phyloP scores from a whole-genome alignment of 2,888 invertebrate genomes.

The Neoascia interrupta region DNA sequence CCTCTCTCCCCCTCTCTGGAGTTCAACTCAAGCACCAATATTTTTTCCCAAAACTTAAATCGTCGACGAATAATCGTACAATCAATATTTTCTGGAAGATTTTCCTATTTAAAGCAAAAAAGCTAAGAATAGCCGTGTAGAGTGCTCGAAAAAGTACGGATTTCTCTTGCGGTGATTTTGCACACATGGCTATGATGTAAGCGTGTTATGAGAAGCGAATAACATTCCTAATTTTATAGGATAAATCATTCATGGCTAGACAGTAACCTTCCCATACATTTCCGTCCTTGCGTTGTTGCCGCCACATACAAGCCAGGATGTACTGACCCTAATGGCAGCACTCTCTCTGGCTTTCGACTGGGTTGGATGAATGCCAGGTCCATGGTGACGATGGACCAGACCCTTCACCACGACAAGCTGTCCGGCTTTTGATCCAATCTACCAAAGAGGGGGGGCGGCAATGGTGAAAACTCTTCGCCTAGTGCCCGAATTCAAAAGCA shows the following conservation, averaged over 20 bases:
- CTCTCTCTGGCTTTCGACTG: conserved; percentile 39
- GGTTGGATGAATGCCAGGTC: conserved; percentile 34
- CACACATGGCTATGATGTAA: conserved; percentile 58
- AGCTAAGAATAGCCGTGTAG: not conserved
- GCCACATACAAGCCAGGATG: conserved; percentile 8
- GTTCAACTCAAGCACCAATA: not conserved
- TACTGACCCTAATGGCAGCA: conserved; percentile 48
- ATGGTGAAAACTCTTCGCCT: conserved; percentile 53
- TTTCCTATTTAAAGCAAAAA: conserved; percentile 7
- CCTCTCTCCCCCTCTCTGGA: not conserved
- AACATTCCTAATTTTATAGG: conserved; percentile 73
- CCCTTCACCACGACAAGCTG: not conserved
- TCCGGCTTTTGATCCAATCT: conserved; percentile 40
- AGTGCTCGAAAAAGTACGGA: not conserved
- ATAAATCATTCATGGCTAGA: conserved; percentile 78
- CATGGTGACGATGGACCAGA: conserved; percentile 56
- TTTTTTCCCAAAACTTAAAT: conserved; percentile 25
- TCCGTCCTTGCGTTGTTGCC: conserved; percentile 17
- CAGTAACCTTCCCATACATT: conserved; percentile 26
- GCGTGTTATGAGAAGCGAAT: conserved; percentile 44
- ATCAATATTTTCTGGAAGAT: conserved; percentile 27
- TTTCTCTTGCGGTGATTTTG: conserved; percentile 52
- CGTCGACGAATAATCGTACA: conserved; percentile 9
- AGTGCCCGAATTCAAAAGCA: conserved; percentile 69
- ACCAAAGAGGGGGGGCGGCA: not conserved